Conservation (phyloP, 2,797 vertebrate species). For the Lates japonicus region DNA sequence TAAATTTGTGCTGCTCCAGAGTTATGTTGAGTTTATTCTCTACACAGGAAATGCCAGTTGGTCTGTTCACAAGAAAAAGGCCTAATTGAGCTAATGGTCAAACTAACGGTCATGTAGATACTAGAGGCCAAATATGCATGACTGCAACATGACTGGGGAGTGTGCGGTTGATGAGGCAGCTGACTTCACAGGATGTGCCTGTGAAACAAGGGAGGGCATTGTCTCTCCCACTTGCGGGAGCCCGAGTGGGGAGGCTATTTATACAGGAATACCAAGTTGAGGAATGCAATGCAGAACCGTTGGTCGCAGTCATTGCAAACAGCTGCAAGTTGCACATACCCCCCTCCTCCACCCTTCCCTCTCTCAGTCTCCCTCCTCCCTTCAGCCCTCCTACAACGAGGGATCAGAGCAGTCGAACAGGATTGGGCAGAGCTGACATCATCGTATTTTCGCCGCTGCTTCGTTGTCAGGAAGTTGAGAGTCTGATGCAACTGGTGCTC, state of each 20-base stretch:
- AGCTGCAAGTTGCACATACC: conserved; percentile 72
- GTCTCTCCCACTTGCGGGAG: conserved; percentile 60
- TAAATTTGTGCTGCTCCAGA: neutral
- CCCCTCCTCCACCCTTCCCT: neutral
- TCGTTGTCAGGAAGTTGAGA: conserved; percentile 80
- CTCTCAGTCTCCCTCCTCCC: neutral
- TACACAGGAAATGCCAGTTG: conserved; percentile 38
- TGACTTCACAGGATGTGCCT: conserved; percentile 78
- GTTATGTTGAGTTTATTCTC: conserved; percentile 3
- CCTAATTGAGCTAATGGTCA: conserved; percentile 31
- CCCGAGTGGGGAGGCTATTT: conserved; percentile 72
- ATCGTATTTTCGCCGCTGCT: conserved; percentile 60
- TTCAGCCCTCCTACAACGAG: conserved; percentile 23
- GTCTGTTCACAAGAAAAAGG: conserved; percentile 38
- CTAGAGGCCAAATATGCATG: conserved; percentile 57
- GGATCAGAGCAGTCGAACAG: conserved; percentile 41
- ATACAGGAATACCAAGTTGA: conserved; percentile 76
- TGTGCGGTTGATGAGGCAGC: conserved; percentile 71
- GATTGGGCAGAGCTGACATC: conserved; percentile 83
- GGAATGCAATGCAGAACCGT: conserved; percentile 71
- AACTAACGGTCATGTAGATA: conserved; percentile 22
- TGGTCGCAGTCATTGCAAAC: conserved; percentile 63
- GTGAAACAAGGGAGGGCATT: conserved; percentile 78
- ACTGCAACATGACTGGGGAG: conserved; percentile 59
- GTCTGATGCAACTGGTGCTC: conserved; percentile 84